Conservation (phyloP, 2,113 vertebrate genomes). For the Cyprinodon tularosa region DNA sequence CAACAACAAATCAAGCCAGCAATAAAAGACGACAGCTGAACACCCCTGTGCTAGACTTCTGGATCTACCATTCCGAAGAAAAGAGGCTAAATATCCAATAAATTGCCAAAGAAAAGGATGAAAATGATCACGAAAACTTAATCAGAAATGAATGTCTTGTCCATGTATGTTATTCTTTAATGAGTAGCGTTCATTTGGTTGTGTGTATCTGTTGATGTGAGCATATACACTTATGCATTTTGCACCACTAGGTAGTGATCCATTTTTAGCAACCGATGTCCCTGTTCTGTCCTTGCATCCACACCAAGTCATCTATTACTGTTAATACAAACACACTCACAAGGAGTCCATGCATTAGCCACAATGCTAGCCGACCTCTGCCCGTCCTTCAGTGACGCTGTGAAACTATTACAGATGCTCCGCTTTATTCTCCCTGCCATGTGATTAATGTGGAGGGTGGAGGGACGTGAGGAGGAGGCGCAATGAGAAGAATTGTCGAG, state of each 20-base stretch:
- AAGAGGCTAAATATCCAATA: background rate
- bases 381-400: slow-evolving; percentile 64
- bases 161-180: background rate
- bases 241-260: slow-evolving; percentile 55
- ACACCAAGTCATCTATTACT: slow-evolving; percentile 75
- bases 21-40: slow-evolving; percentile 3
- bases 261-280: slow-evolving; percentile 76
- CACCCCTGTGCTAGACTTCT: background rate
- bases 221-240: slow-evolving; percentile 17
- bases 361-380: slow-evolving; percentile 57
- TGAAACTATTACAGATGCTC: slow-evolving; percentile 76
- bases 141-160: background rate
- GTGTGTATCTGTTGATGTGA: background rate
- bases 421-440: slow-evolving; percentile 65
- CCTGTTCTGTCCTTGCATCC: slow-evolving; percentile 79
- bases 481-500: slow-evolving; percentile 45
- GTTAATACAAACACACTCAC: slow-evolving; percentile 54
- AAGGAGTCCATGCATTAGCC: slow-evolving; percentile 38
- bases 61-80: background rate
- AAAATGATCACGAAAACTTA: background rate
- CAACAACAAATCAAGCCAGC: slow-evolving; percentile 55
- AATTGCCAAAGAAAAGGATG: background rate
- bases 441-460: slow-evolving; percentile 72
- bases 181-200: background rate
- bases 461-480: slow-evolving; percentile 63